Evolutionary conservation across 2,888 invertebrate genomes (phyloP), one percentile per base, ranked within the genome.

Genomic region (Diarsia brunnea): DNA sequence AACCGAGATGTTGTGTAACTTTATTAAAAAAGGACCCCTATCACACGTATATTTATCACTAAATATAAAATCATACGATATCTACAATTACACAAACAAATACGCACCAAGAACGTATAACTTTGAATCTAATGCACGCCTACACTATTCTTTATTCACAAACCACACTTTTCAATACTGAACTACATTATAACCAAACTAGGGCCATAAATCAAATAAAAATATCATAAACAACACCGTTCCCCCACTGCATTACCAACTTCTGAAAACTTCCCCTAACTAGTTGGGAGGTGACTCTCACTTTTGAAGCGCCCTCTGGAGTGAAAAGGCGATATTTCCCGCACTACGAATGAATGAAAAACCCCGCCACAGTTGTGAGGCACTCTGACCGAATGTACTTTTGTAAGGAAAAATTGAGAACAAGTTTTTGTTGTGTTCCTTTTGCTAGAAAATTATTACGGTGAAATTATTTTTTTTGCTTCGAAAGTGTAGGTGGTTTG

Each of bases 281-380:
- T 91, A 91, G 88, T 89, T 76, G 89, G 93, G 91, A 87, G 93
- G 94, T 95, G 95, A 95, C 94, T 95, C 89, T 92, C 91, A 91
- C 89, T 94, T 94, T 91, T 90, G 86, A 90, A 92, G 91, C 88
- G 88, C 87, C 79, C 88, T 89, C 86, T 71, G 73, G 66, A 77
- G 78, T 88, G 87, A 87, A 87, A 87, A 79, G 82, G 84, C 86
- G 87, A 85, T 87, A 88, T 85, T 87, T 88, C 69, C 81, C 73
- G 72, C 79, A 68, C 77, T 27, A 65, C 60, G 72, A 85, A 75
- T 82, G 79, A 87, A 87, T 87, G 86, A 79, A 87, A n/a, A 85
- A 88, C 73, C 81, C 73, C 45, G 72, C 74, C 69, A 60, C 79
- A 69, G 84, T 76, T 83, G 79, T 84, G 68, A 82, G 69, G 73